Base-by-base conservation (phyloP, 1,140 invertebrate genomes). In the Portunus trituberculatus region DNA sequence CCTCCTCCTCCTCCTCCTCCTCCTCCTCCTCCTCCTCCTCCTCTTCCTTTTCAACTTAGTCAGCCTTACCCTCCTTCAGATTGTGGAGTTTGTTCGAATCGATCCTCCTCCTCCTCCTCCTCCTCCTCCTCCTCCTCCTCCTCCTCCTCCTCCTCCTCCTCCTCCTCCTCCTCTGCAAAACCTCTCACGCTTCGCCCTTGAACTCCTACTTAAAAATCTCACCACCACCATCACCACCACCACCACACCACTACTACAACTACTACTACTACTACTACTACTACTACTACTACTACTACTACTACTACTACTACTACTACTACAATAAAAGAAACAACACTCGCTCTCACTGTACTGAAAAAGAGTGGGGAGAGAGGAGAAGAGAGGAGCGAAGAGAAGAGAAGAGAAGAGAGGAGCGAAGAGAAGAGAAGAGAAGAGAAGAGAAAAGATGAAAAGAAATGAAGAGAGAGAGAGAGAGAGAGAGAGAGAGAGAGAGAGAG, bases 271-370 rank as follows among this genome's bases (percentile, higher is more conserved):
- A 76, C 67, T n/a, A 76, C 67, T 16, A 76, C 67, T n/a, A 76
- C 67, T 76, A 76, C 67, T 76, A 76, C 67, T 76, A 76, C 67
- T n/a, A 76, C 67, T n/a, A 76, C 67, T n/a, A 59, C 52, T 59
- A 59, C 52, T 59, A 59, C 52, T 59, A 59, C 52, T 59, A 59
- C 52, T 59, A 59, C 52, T 59, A 59, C 52, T 2, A 59, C 52
- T 59, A 59, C 29, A 29, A n/a, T 32, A 59, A 28, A 87, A 3
- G 28, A 87, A 32, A 16, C 29, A 87, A 0, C 8, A 4, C 32
- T 10, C 14, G 3, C 32, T 28, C 6, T 39, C 32, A 8, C 32
- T 39, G 87, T 88, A 29, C 31, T 32, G 20, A 25, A 8, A 88
- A n/a, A n/a, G n/a, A n/a, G n/a, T n/a, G n/a, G n/a, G n/a, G n/a